Conservation (phyloP, 2,113 vertebrate genomes). For the Gobio gobio region DNA sequence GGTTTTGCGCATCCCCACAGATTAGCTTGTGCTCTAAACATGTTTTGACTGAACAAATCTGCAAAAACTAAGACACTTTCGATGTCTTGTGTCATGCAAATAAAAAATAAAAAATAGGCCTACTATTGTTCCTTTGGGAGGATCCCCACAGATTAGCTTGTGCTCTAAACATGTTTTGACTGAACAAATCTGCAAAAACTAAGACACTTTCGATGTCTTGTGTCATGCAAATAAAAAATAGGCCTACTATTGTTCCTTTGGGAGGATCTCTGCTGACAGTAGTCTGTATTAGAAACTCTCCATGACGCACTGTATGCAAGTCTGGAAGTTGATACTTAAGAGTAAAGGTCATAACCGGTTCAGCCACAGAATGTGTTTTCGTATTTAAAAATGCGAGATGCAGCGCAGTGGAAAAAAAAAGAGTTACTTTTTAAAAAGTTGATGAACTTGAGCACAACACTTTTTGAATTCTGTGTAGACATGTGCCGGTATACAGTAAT, state of each 20-base stretch:
- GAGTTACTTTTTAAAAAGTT: no score
- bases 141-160: neutral
- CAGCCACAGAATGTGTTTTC: neutral
- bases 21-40: neutral
- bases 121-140: neutral
- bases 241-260: neutral
- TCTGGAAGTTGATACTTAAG: conserved; percentile 1
- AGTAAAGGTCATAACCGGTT: neutral
- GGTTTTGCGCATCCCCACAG: neutral
- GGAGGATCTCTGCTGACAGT: neutral
- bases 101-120: no score
- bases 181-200: neutral
- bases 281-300: neutral
- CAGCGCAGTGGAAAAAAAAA: no score
- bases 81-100: neutral
- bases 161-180: neutral
- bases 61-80: neutral
- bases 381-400: no score
- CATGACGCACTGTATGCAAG: neutral
- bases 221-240: neutral
- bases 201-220: neutral
- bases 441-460: neutral
- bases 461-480: no score
- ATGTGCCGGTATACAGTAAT: no score
- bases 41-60: neutral